These are phyloP conservation scores for Pristionchus mayeri DNA, from an alignment of 2,888 invertebrate genomes.

Conservation along the genomic window DNA sequence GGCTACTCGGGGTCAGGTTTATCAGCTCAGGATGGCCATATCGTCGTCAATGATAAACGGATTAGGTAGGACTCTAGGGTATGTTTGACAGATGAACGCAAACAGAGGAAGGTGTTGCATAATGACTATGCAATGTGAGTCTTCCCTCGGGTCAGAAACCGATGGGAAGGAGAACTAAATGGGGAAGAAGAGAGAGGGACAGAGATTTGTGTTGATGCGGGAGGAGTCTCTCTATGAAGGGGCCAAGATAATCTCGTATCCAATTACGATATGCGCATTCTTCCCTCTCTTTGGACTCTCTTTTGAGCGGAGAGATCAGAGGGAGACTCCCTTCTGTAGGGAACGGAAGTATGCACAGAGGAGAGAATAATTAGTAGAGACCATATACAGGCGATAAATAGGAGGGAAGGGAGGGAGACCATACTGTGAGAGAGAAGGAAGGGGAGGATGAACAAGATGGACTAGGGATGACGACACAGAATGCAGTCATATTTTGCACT, in stretches of 20 bases:
- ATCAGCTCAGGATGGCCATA: constrained; percentile 6
- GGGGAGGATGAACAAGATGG: background rate
- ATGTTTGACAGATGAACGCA: constrained; percentile 9
- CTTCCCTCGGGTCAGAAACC: background rate
- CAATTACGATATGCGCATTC: constrained; percentile 42
- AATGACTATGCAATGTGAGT: constrained; percentile 3
- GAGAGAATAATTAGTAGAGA: constrained; percentile 40
- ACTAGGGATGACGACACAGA: background rate
- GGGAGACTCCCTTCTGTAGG: constrained; percentile 19
- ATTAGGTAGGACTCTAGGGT: background rate
- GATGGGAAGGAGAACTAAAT: background rate
- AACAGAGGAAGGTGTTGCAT: background rate
- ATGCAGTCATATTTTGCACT: background rate
- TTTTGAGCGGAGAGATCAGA: constrained; percentile 39
- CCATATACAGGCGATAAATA: constrained; percentile 39
- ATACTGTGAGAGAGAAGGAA: too few species aligned
- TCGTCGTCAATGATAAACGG: too few species aligned
- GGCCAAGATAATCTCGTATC: constrained; percentile 40
- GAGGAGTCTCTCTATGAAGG: background rate
- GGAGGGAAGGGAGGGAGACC: background rate
- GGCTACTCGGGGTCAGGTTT: background rate
- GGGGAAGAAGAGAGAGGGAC: background rate
- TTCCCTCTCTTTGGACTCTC: constrained; percentile 17
- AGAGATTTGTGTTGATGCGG: constrained; percentile 42
- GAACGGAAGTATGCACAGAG: constrained; percentile 29